Percentiles rank a stretch among this genome's conserved stretches.
phyloP scores from a whole-genome alignment of 1,140 invertebrate species.

The Calliopsis andreniformis region DNA sequence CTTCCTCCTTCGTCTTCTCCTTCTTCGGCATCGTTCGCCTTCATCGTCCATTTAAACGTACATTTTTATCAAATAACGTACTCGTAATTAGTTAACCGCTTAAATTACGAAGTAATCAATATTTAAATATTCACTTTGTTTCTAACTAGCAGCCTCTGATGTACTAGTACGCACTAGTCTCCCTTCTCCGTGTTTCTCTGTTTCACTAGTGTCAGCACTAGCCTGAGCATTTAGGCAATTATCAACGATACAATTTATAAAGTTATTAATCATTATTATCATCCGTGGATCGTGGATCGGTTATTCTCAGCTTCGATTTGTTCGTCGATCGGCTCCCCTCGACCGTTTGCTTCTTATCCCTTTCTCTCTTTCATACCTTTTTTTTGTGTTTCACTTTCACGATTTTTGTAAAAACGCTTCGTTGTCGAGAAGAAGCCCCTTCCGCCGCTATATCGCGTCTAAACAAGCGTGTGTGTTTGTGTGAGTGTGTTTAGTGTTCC shows the following conservation, averaged over 20 bases:
- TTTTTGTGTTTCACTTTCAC: neutral
- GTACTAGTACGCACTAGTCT: slow-evolving; percentile 77
- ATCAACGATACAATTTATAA: slow-evolving; percentile 47
- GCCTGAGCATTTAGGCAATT: slow-evolving; percentile 75
- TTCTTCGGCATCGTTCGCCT: neutral
- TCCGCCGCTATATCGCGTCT: slow-evolving; percentile 7
- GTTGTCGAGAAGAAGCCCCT: slow-evolving; percentile 7
- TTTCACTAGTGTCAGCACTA: slow-evolving; percentile 75
- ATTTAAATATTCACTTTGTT: slow-evolving; percentile 72
- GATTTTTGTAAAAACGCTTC: slow-evolving; percentile 12
- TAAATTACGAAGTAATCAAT: slow-evolving; percentile 69
- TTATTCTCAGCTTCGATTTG: neutral
- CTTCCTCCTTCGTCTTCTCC: slow-evolving; percentile 17
- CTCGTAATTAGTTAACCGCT: slow-evolving; percentile 52
- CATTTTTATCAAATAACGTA: slow-evolving; percentile 6
- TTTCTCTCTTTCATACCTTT: too few relatives aligned
- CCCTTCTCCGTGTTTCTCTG: slow-evolving; percentile 5
- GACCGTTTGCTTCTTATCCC: neutral
- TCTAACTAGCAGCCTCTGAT: slow-evolving; percentile 79
- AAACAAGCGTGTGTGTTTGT: slow-evolving; percentile 34
- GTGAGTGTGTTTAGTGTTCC: slow-evolving; percentile 33
- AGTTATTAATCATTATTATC: slow-evolving; percentile 53
- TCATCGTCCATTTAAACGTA: neutral
- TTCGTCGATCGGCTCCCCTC: slow-evolving; percentile 29
- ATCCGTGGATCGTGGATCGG: slow-evolving; percentile 49